These are phyloP conservation scores for Tupaia chinensis DNA, from an alignment of 2,113 vertebrate species.

Conservation along the genomic window DNA sequence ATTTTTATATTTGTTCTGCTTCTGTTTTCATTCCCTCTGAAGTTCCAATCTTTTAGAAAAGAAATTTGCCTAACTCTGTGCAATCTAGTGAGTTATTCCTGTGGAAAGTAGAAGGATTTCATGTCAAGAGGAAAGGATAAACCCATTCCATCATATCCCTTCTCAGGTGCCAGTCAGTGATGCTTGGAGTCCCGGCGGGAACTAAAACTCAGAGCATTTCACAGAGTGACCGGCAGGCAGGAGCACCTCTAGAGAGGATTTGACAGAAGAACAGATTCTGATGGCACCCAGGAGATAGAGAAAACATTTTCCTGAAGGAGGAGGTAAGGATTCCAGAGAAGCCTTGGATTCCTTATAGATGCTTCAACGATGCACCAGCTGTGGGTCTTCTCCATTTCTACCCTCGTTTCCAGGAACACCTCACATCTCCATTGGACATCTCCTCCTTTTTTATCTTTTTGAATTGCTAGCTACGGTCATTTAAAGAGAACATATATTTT, in stretches of 20 bases:
- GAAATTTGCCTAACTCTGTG: neutral
- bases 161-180: neutral
- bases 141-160: neutral
- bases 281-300: neutral
- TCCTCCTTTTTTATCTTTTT: neutral
- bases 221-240: neutral
- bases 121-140: neutral
- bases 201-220: neutral
- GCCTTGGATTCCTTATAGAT: neutral
- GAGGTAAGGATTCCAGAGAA: neutral
- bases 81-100: slow-evolving; percentile 4
- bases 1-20: neutral
- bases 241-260: neutral
- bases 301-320: neutral
- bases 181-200: neutral
- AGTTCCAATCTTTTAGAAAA: slow-evolving; percentile 35
- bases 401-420: neutral
- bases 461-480: neutral
- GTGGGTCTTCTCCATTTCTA: neutral
- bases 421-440: neutral
- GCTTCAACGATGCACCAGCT: neutral
- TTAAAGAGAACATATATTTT: slow-evolving; percentile 10
- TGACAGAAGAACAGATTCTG: neutral
- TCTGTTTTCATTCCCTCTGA: slow-evolving; percentile 47
- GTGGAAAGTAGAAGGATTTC: neutral